Evolutionary conservation across 2,113 vertebrate genomes (phyloP).

Genomic region (Bubo scandiacus): DNA sequence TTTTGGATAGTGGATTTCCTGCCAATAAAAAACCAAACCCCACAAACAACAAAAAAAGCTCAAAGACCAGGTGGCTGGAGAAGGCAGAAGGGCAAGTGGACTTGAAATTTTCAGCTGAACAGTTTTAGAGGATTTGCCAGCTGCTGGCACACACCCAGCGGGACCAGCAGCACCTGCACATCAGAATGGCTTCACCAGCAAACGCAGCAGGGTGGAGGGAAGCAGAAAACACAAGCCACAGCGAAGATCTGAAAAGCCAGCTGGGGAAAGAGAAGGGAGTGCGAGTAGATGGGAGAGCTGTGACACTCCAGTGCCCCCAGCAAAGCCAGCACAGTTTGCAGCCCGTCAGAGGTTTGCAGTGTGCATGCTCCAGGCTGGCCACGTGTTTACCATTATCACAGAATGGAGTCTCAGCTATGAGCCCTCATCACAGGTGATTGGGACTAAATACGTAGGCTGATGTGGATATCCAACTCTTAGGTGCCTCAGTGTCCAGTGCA

Average conservation of each 20-base stretch:
- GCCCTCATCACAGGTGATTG: rapidly evolving
- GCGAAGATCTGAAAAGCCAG: neutral
- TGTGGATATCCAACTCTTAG: neutral
- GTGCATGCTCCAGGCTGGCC: neutral
- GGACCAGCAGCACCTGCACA: neutral
- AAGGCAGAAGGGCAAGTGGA: neutral
- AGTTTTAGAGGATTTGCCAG: neutral
- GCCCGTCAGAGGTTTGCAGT: rapidly evolving
- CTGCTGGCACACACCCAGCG: neutral
- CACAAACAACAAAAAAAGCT: neutral
- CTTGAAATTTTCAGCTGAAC: neutral
- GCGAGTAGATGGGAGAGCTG: neutral
- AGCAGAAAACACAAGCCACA: neutral
- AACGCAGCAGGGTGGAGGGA: rapidly evolving
- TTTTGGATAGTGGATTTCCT: neutral
- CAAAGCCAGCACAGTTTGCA: neutral
- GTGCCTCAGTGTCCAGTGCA: neutral
- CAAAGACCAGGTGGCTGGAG: neutral
- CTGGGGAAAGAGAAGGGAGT: neutral
- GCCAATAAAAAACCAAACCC: neutral
- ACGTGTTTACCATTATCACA: rapidly evolving
- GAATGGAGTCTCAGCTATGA: neutral
- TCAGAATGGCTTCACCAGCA: neutral
- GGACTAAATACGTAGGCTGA: rapidly evolving
- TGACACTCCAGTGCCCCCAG: neutral